Conservation (phyloP, 2,797 vertebrate genomes). For the Cheirogaleus major region DNA sequence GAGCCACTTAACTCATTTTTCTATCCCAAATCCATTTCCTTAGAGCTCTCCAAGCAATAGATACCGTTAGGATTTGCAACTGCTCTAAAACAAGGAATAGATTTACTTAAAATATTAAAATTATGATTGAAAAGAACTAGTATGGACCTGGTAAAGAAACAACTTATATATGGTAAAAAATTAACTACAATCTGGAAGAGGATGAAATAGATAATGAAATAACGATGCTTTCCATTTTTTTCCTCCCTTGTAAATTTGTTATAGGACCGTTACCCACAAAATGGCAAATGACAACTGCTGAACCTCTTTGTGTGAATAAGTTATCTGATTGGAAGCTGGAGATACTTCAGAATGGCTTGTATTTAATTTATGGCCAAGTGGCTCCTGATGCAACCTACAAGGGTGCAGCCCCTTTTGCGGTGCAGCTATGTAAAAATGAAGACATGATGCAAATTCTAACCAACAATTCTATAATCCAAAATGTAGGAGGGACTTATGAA, state of each 20-base stretch:
- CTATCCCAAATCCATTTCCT: not conserved
- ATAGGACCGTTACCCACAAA: not conserved
- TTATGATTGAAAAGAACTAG: not conserved
- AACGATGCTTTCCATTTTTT: slow-evolving; percentile 25
- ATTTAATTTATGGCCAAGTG: slow-evolving; percentile 78
- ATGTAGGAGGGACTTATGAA: slow-evolving; percentile 59
- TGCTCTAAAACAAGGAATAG: slow-evolving; percentile 6
- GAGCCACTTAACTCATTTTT: not conserved
- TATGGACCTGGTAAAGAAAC: not conserved
- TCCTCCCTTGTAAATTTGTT: not conserved
- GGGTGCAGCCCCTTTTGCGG: accelerated
- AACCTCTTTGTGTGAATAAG: slow-evolving; percentile 60
- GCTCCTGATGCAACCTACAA: not conserved
- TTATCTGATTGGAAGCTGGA: not conserved
- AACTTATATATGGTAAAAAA: not conserved
- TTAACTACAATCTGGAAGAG: not conserved
- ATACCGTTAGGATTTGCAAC: not conserved
- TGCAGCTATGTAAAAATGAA: slow-evolving; percentile 34
- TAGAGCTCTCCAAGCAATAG: not conserved
- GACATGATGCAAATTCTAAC: accelerated
- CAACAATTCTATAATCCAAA: slow-evolving; percentile 29
- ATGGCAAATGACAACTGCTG: slow-evolving; percentile 57
- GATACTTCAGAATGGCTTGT: slow-evolving; percentile 71
- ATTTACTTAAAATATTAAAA: slow-evolving; percentile 5
- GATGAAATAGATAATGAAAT: slow-evolving; percentile 43